Evolutionary conservation across 2,797 vertebrate genomes (phyloP).

Genomic region (Masticophis lateralis): DNA sequence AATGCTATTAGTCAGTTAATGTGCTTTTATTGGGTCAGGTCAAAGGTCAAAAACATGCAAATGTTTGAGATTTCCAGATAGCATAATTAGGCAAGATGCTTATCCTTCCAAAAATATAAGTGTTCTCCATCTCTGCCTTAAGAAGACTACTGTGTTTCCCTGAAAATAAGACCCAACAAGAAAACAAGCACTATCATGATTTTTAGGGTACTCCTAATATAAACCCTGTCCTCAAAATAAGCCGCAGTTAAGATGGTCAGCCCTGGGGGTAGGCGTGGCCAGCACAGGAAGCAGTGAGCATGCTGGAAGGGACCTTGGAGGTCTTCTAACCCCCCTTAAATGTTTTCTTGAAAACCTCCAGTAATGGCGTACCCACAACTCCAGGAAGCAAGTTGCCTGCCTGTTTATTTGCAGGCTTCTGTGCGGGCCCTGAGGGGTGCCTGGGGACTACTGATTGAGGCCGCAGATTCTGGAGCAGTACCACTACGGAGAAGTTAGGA

Average conservation of each 20-base stretch:
- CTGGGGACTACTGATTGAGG: neutral
- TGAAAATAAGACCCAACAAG: no score
- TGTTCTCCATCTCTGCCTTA: neutral
- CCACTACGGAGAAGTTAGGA: neutral
- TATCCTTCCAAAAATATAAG: neutral
- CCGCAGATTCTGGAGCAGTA: neutral
- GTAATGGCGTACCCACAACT: no score
- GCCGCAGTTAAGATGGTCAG: no score
- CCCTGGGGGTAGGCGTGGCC: no score
- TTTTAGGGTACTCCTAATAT: no score
- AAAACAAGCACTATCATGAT: no score
- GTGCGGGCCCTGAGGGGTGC: rapidly evolving
- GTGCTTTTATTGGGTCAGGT: neutral
- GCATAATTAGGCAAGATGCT: neutral
- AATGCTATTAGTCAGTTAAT: neutral
- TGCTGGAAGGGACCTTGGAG: no score
- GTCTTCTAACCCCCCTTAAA: no score
- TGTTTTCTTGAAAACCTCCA: no score
- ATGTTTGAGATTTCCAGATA: neutral
- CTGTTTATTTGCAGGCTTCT: neutral
- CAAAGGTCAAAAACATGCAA: neutral
- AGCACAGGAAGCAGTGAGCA: no score
- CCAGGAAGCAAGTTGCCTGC: no score
- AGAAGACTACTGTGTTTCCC: neutral
- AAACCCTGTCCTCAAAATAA: no score